Percentiles rank a stretch among this genome's conserved stretches.
Conservation (phyloP, 2,888 invertebrate genomes). For the Incurvaria masculella region DNA sequence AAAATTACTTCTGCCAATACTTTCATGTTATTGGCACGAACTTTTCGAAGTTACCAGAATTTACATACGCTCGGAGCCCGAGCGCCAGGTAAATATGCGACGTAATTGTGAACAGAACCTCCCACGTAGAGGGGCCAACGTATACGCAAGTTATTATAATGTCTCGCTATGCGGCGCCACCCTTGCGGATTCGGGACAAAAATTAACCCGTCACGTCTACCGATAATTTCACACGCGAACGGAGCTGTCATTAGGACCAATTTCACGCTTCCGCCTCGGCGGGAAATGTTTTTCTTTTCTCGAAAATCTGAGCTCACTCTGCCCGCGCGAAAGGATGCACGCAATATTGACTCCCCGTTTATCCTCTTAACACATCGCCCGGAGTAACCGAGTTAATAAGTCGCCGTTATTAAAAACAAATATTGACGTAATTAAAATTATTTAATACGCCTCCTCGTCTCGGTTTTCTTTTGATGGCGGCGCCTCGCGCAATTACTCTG, state of each 20-base stretch:
- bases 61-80: not conserved
- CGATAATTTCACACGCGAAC: not conserved
- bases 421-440: conserved; percentile 43
- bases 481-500: conserved; percentile 39
- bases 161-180: not conserved
- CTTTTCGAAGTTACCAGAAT: conserved; percentile 25
- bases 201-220: not conserved
- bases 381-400: conserved; percentile 20
- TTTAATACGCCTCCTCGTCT: conserved; percentile 33
- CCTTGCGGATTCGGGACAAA: not conserved
- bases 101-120: not conserved
- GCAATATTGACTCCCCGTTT: not conserved
- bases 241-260: not conserved
- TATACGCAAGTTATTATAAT: not conserved
- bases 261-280: not conserved
- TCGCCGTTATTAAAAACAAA: conserved; percentile 46
- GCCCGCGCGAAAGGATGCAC: not conserved
- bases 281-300: not conserved
- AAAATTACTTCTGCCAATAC: conserved; percentile 18
- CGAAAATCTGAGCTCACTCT: not conserved
- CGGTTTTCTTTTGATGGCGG: conserved; percentile 42
- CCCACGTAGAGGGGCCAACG: not conserved
- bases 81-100: not conserved
- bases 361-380: conserved; percentile 4
- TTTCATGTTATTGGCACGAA: conserved; percentile 47